phyloP scores from a whole-genome alignment of 2,113 vertebrate species.

The Todiramphus chloris region DNA sequence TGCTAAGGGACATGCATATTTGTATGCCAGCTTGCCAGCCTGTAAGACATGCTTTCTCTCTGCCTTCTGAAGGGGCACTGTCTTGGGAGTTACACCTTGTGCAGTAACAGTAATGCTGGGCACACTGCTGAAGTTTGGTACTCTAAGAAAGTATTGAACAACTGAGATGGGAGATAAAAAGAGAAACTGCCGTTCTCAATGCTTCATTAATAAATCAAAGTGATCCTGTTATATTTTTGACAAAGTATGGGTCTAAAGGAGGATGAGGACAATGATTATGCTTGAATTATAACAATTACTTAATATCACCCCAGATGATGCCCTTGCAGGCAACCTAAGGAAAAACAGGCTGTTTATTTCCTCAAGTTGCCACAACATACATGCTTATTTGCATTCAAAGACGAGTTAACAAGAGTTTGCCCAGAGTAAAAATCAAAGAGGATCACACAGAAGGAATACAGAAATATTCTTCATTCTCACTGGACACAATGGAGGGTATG shows the following conservation, averaged over 20 bases:
- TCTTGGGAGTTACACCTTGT: neutral
- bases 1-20: neutral
- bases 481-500: conserved; percentile 13
- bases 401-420: neutral
- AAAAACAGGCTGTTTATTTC: neutral
- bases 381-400: conserved; percentile 15
- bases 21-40: neutral
- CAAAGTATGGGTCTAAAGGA: neutral
- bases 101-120: neutral
- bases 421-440: conserved; percentile 2
- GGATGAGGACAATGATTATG: neutral
- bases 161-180: neutral
- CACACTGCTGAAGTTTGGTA: neutral
- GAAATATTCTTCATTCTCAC: conserved; percentile 6
- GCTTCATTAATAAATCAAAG: neutral
- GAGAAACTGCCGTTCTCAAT: neutral
- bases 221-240: neutral
- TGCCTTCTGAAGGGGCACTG: neutral
- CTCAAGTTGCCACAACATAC: neutral
- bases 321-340: neutral
- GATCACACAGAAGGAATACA: neutral
- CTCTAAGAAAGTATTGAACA: neutral
- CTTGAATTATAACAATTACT: neutral
- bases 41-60: neutral
- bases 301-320: neutral